Conservation (phyloP, 2,888 invertebrate genomes). For the Palloptera scutellata region DNA sequence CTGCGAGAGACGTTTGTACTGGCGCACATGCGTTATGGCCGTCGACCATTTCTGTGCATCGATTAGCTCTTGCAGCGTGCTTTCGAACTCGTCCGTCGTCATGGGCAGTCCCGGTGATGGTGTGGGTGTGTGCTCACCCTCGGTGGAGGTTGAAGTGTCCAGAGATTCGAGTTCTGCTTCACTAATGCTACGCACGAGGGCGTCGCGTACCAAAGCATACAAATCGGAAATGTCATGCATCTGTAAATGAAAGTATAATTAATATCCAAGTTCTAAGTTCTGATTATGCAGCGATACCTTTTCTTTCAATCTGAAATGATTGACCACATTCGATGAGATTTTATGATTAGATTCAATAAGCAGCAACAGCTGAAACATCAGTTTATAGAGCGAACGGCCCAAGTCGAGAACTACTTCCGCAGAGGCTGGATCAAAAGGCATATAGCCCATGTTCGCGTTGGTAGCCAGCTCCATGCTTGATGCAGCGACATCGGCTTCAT, state of each 20-base stretch:
- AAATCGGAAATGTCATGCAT: conserved; percentile 72
- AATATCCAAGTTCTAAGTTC: too few relatives aligned
- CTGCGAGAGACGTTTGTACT: conserved; percentile 69
- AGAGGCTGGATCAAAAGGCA: conserved; percentile 67
- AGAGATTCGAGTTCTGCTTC: conserved; percentile 69
- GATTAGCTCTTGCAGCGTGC: conserved; percentile 59
- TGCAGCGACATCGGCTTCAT: conserved; percentile 66
- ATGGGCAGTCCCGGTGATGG: conserved; percentile 67
- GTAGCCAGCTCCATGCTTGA: conserved; percentile 64
- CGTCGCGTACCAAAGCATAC: conserved; percentile 69
- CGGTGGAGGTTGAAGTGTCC: conserved; percentile 66
- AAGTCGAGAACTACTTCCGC: conserved; percentile 82
- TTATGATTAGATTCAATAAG: conserved; percentile 89
- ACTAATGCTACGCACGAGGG: conserved; percentile 68
- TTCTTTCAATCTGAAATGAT: conserved; percentile 68
- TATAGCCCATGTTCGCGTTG: conserved; percentile 53
- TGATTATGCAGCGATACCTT: conserved; percentile 63
- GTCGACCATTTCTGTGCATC: conserved; percentile 73
- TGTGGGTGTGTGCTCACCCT: conserved; percentile 73
- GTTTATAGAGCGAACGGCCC: conserved; percentile 87
- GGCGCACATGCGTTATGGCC: conserved; percentile 73
- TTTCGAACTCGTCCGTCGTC: conserved; percentile 61
- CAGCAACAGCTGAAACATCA: conserved; percentile 90
- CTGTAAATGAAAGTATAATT: conserved; percentile 50
- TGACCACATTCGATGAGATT: conserved; percentile 74